Conservation (phyloP, 2,888 invertebrate genomes). For the Philaethria dido region DNA sequence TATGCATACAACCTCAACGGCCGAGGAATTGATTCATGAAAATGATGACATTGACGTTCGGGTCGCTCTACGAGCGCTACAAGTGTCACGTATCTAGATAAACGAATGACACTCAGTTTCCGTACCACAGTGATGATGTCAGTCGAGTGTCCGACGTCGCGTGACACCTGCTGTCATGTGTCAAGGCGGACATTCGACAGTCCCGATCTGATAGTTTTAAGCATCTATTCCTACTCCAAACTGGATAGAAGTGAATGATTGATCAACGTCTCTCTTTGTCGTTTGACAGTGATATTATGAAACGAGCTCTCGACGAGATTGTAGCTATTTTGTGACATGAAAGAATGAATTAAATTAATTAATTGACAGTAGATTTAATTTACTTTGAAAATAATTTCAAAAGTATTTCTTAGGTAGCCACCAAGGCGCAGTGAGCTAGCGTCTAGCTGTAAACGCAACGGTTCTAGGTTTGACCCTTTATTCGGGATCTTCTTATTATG, state of each 20-base stretch:
- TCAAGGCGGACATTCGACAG: not conserved
- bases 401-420: too few relatives aligned
- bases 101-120: not conserved
- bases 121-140: not conserved
- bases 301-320: not conserved
- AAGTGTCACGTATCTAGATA: slow-evolving; percentile 6
- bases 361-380: too few relatives aligned
- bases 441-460: too few relatives aligned
- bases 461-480: too few relatives aligned
- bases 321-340: too few relatives aligned
- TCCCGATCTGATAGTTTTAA: not conserved
- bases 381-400: too few relatives aligned
- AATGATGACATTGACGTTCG: not conserved
- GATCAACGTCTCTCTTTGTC: not conserved
- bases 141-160: not conserved
- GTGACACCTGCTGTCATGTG: slow-evolving; percentile 9
- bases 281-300: not conserved
- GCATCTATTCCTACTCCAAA: not conserved
- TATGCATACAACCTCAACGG: too few relatives aligned
- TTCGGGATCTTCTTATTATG: too few relatives aligned
- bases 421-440: too few relatives aligned
- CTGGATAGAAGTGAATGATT: not conserved
- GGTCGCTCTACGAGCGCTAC: not conserved
- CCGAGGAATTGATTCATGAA: not conserved
- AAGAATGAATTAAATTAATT: too few relatives aligned